Evolutionary conservation across 2,888 invertebrate species (phyloP), one percentile per base, ranked within the genome.

Genomic region (Ormyrus rosae): DNA sequence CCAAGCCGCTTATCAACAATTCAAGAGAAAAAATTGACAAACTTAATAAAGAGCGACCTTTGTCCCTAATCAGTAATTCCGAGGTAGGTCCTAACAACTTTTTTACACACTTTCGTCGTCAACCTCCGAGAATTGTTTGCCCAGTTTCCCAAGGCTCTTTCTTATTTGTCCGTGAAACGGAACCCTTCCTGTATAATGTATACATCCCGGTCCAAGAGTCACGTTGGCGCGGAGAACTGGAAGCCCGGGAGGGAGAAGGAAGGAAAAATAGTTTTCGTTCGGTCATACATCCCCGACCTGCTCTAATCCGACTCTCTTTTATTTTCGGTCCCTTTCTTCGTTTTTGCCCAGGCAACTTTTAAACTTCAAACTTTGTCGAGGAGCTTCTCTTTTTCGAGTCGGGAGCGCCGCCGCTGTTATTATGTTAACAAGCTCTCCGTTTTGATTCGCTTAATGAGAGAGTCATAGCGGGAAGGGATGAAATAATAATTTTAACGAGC

Each of bases 221-320:
- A 34, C 34, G 34, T 34, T 34, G 34, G 34, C 34, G 4, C 34
- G 34, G 34, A 67, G 67, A 51, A 11, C 51, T 10, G 19, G 9
- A 64, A 46, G 19, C 8, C 7, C n/a, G 11, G 2, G 5, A 10
- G 48, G 1, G 5, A 48, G n/a, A 8, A 34, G 34, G 34, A 70
- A 11, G 53, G 48, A 46, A 56, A 58, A 70, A 58, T 56, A 56
- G 56, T 8, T 55, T 69, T 9, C 58, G 46, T 9, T 46, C 7
- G 34, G 55, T 46, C 34, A 51, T 53, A 46, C 45, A 34, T 55
- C 11, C 10, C 48, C 8, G 58, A 69, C 46, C 46, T n/a, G 58
- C 58, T 50, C 60, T 70, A 70, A 70, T 70, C 70, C 48, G 46
- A 60, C 70, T 60, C 48, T 13, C n/a, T 46, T 55, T 68, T 19